These are phyloP conservation scores for Stenolophus ochropezus DNA, from an alignment of 2,888 invertebrate species.

Conservation along the genomic window DNA sequence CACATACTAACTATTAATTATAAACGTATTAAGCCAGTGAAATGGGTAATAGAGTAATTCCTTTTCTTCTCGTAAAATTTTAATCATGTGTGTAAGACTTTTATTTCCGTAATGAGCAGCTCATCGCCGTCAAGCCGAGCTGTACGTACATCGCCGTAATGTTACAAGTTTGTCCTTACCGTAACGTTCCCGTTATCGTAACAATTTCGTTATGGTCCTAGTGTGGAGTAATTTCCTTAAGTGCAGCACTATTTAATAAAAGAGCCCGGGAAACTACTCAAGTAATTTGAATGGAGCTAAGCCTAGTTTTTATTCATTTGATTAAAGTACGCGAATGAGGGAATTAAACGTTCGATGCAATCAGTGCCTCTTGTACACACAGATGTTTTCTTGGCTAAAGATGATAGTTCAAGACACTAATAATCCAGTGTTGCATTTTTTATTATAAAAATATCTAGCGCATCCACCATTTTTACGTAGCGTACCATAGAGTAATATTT, in stretches of 20 bases:
- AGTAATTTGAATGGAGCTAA: conserved; percentile 53
- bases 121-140: background rate
- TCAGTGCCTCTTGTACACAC: conserved; percentile 41
- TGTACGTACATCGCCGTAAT: conserved; percentile 12
- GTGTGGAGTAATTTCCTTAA: conserved; percentile 57
- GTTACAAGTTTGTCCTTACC: conserved; percentile 54
- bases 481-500: no score
- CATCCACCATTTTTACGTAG: no score
- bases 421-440: no score
- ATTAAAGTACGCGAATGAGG: conserved; percentile 43
- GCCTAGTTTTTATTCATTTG: conserved; percentile 47
- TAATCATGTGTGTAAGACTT: background rate
- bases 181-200: conserved; percentile 58
- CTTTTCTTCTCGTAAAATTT: background rate
- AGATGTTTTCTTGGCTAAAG: no score
- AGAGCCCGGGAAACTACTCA: conserved; percentile 46
- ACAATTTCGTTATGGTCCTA: conserved; percentile 56
- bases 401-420: no score
- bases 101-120: background rate
- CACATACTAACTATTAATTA: no score
- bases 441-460: no score
- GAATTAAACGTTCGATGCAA: conserved; percentile 36
- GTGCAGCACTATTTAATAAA: conserved; percentile 59
- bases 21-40: no score
- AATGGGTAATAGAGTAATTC: no score